Base-by-base conservation (phyloP, 2,113 vertebrate genomes). In the Maccullochella peelii region DNA sequence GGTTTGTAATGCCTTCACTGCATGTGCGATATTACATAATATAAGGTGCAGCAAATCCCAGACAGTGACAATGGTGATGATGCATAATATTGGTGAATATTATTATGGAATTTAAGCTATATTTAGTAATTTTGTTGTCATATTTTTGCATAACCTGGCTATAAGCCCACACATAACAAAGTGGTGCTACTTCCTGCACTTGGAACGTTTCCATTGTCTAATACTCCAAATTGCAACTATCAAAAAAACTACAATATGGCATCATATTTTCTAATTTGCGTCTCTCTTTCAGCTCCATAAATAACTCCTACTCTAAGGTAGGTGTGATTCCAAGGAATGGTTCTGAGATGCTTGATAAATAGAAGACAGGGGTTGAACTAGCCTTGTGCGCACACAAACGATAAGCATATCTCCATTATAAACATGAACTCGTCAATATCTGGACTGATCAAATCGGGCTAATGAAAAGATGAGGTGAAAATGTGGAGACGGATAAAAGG, bases 401-500 rank as follows among this genome's bases (percentile, higher is more conserved):
- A 77, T 59, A 23, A 21, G 57, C 42, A 49, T 50, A 30, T 75
- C 59, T 58, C 62, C 44, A 33, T 38, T 85, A 89, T 21, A 77
- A 69, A 82, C 55, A 40, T 11, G 27, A 54, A 73, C 54, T 83
- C 72, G 73, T 85, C 79, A 82, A 70, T 77, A 85, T 69, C 52
- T 42, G 1, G 16, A 61, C 70, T 47, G 72, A 82, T 84, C 80
- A 89, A 84, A 86, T 79, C 57, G 62, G 38, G 73, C 59, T 85
- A 79, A 90, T 84, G 85, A 89, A 85, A 83, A 73, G 25, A 47
- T 36, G 57, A 82, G 63, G 81, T 73, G 82, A 68, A 44, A 59
- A 78, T 18, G 16, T 36, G 25, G 50, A 67, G 49, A 83, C 62
- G 69, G 77, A 81, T 74, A 86, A 79, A 79, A 47, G 65, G 61